These are phyloP conservation scores for Percina caprodes DNA, from an alignment of 2,113 vertebrate genomes.

Conservation along the genomic window DNA sequence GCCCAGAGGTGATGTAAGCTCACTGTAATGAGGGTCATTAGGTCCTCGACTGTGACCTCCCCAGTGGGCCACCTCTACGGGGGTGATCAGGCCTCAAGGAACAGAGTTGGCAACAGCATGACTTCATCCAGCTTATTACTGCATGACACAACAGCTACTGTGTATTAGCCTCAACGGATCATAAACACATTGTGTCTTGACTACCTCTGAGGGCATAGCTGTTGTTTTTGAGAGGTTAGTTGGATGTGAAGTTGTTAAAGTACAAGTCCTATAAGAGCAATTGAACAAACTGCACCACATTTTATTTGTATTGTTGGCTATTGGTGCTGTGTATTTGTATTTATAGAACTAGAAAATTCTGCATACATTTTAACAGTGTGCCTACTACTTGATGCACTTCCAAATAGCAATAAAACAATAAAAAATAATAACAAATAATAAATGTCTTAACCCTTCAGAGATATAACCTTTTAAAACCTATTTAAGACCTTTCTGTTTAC, in stretches of 20 bases:
- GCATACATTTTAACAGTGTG: too few species aligned
- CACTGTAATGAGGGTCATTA: conserved; percentile 16
- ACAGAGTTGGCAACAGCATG: neutral
- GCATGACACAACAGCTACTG: neutral
- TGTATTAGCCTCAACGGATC: neutral
- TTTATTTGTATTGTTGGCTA: too few species aligned
- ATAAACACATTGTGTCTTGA: too few species aligned
- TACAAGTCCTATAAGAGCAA: conserved; percentile 1
- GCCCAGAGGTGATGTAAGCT: conserved; percentile 24
- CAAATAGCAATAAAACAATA: too few species aligned
- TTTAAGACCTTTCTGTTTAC: too few species aligned
- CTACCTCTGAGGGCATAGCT: neutral
- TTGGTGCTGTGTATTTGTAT: too few species aligned
- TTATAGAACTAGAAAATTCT: too few species aligned
- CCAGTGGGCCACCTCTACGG: neutral
- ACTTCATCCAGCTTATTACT: conserved; percentile 10
- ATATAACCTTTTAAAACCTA: too few species aligned
- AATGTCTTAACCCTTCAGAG: too few species aligned
- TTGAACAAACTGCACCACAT: neutral
- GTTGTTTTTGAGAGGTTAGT: neutral
- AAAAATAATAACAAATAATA: too few species aligned
- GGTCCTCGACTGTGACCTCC: neutral
- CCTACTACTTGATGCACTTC: too few species aligned
- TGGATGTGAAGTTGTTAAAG: neutral
- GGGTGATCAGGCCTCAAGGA: neutral